phyloP scores from a whole-genome alignment of 1,140 invertebrate genomes.

The Drosophila pectinifera region DNA sequence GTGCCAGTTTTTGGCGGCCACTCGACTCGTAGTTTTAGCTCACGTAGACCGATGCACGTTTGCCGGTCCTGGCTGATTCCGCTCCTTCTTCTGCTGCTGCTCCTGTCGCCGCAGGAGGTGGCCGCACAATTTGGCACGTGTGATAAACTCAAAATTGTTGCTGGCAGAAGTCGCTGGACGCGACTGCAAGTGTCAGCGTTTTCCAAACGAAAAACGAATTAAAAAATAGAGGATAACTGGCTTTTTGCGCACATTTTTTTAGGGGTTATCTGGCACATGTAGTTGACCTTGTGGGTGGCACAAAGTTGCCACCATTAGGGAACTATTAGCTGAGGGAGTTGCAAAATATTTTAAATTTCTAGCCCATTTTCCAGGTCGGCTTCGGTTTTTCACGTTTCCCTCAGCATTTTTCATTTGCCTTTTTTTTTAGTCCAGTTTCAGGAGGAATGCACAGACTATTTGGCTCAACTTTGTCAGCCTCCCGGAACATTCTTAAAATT shows the following conservation, averaged over 20 bases:
- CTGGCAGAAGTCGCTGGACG: slow-evolving; percentile 61
- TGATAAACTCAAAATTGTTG: slow-evolving; percentile 82
- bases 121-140: slow-evolving; percentile 79
- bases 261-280: slow-evolving; percentile 72
- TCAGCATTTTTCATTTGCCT: not conserved
- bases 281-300: slow-evolving; percentile 64
- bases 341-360: slow-evolving; percentile 51
- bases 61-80: slow-evolving; percentile 24
- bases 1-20: slow-evolving; percentile 14
- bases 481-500: slow-evolving; percentile 8
- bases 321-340: slow-evolving; percentile 65
- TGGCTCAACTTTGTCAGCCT: slow-evolving; percentile 19
- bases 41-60: slow-evolving; percentile 71
- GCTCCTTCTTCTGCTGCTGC: slow-evolving; percentile 3
- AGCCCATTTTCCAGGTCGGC: slow-evolving; percentile 6
- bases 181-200: slow-evolving; percentile 56
- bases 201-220: slow-evolving; percentile 23
- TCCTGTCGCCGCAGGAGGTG: slow-evolving; percentile 66
- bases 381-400: not conserved
- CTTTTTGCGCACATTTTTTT: slow-evolving; percentile 52
- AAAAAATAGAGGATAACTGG: slow-evolving; percentile 41
- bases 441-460: slow-evolving; percentile 34
- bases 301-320: slow-evolving; percentile 65
- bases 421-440: not conserved
- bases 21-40: slow-evolving; percentile 47